phyloP scores from a whole-genome alignment of 2,113 vertebrate genomes.

The Neogale vison region DNA sequence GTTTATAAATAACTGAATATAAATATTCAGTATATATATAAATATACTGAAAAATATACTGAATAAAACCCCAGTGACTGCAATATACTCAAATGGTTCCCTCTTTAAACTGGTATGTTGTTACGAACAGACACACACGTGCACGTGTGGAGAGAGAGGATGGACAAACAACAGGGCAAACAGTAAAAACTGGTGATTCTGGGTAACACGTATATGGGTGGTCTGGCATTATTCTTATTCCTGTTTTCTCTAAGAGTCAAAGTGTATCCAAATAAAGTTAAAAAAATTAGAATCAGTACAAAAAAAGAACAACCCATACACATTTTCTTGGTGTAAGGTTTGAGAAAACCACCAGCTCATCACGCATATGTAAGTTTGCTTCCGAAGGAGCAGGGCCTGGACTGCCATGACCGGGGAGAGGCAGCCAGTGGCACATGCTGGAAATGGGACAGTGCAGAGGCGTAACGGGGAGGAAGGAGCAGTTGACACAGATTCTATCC shows the following conservation, averaged over 20 bases:
- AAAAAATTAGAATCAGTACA: not conserved
- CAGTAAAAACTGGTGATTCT: not conserved
- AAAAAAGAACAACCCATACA: not conserved
- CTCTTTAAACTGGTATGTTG: not conserved
- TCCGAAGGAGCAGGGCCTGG: too few species aligned
- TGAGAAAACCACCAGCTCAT: not conserved
- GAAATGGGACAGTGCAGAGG: accelerated
- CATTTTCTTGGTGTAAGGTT: not conserved
- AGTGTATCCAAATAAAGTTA: not conserved
- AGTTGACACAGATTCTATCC: not conserved
- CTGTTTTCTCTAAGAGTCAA: not conserved
- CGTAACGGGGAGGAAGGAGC: not conserved
- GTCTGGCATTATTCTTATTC: not conserved
- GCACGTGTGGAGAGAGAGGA: too few species aligned
- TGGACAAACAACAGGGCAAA: not conserved
- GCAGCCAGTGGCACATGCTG: not conserved
- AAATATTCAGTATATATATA: too few species aligned
- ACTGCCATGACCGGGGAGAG: accelerated
- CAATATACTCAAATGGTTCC: not conserved
- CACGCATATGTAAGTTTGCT: accelerated
- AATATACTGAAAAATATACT: not conserved
- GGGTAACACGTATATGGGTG: not conserved
- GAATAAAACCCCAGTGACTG: not conserved
- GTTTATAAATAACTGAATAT: too few species aligned
- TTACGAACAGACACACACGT: not conserved